A percentile compares a stretch with the other conserved stretches of the same genome.
Evolutionary conservation across 1,140 invertebrate genomes (phyloP).

Genomic region (Drosophila bifasciata): DNA sequence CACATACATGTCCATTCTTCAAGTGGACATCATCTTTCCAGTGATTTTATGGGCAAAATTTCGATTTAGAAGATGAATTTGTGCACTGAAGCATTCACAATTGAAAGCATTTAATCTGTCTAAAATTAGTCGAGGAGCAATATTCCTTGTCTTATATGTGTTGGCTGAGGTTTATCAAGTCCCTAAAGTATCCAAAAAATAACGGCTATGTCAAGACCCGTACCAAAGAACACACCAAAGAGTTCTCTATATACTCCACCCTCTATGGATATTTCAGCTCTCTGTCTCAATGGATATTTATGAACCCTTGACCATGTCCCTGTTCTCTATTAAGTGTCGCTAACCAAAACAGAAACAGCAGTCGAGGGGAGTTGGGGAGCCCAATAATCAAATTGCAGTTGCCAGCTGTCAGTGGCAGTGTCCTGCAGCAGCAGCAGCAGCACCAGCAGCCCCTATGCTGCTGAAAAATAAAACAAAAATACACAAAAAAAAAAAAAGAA

Average conservation of each 20-base stretch:
- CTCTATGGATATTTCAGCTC: neutral
- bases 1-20: neutral
- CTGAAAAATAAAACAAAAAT: neutral
- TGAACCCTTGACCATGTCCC: slow-evolving; percentile 40
- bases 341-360: slow-evolving; percentile 15
- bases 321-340: slow-evolving; percentile 47
- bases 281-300: slow-evolving; percentile 42
- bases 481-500: slow-evolving; percentile 28
- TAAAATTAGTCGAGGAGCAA: too few species aligned
- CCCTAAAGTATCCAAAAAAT: too few species aligned
- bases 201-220: too few species aligned
- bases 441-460: slow-evolving; percentile 1
- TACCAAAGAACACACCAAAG: too few species aligned
- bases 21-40: neutral
- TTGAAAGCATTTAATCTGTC: too few species aligned
- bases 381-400: slow-evolving; percentile 77
- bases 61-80: too few species aligned
- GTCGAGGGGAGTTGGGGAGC: slow-evolving; percentile 7
- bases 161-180: too few species aligned
- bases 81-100: too few species aligned
- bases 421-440: neutral
- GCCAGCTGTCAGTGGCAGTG: slow-evolving; percentile 63
- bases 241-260: neutral
- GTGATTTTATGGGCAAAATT: too few species aligned
- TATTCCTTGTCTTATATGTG: too few species aligned